phyloP scores from a whole-genome alignment of 2,797 vertebrate genomes.

The Etheostoma perlongum region DNA sequence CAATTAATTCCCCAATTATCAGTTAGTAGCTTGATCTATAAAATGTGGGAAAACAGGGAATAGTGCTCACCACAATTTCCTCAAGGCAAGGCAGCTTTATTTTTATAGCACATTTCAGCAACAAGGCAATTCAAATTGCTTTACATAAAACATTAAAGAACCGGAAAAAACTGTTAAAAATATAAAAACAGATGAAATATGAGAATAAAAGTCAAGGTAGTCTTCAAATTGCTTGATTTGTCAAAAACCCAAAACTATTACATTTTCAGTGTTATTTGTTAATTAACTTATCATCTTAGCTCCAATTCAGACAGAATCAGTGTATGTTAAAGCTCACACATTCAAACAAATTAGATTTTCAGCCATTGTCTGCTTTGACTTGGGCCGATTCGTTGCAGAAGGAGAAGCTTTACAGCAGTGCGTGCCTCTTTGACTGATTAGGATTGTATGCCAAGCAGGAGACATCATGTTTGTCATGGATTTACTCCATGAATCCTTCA shows the following conservation, averaged over 20 bases:
- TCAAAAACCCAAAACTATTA: neutral
- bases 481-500: constrained; percentile 45
- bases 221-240: neutral
- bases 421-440: constrained; percentile 37
- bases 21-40: neutral
- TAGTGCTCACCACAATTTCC: neutral
- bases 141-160: too few relatives aligned
- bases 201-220: too few relatives aligned
- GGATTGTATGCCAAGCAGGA: constrained; percentile 38
- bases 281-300: neutral
- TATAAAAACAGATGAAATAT: too few relatives aligned
- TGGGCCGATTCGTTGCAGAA: constrained; percentile 23
- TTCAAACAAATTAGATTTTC: neutral
- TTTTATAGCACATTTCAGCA: too few relatives aligned
- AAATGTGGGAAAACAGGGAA: neutral
- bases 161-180: too few relatives aligned
- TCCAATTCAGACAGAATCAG: neutral
- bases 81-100: too few relatives aligned
- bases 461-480: constrained; percentile 41
- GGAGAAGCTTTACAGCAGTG: constrained; percentile 27
- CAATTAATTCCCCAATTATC: neutral
- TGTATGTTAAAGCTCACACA: neutral
- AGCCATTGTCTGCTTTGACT: constrained; percentile 9
- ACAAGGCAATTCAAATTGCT: too few relatives aligned
- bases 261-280: neutral